Evolutionary conservation across 2,888 invertebrate species (phyloP), one percentile per base, ranked within the genome.

Genomic region (Acleris emargana): DNA sequence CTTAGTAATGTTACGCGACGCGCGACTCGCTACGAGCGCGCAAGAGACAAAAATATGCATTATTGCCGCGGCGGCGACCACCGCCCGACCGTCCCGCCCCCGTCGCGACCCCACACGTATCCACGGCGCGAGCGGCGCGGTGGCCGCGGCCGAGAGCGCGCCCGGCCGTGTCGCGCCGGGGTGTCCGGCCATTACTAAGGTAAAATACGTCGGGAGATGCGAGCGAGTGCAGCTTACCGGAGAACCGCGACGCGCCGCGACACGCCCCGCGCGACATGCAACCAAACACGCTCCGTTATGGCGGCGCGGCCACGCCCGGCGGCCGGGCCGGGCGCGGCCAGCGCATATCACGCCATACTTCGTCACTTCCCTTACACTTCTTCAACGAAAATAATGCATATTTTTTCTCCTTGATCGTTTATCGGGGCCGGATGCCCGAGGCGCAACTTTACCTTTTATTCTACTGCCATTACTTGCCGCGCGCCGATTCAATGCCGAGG

Each of bases 11-110:
- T 87, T 78, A 81, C 71, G 71, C 70, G 68, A 72, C 74, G 69
- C 60, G 73, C 69, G 72, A 70, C 64, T 74, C 71, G 74, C 76
- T 77, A 73, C 71, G 72, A 76, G 75, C 74, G 53, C 75, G 49
- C 75, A 75, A 78, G 86, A 87, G 88, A 86, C 82, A 80, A 88
- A 88, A 89, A 90, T 89, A 91, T 89, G 91, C 90, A 90, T 89
- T 88, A 88, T 83, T 73, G 75, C 69, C 75, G 76, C 77, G 75
- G 73, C 74, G 72, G 69, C 67, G 66, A 69, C 71, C 66, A 52
- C 42, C 53, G 64, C 32, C 58, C 64, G 63, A 16, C 45, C 45
- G 45, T 2, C 43, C 43, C 43, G 43, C 53, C n/a, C n/a, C 58
- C 49, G 52, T 32, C 62, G 55, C 57, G 51, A 57, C 42, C 53